These are phyloP conservation scores for Drosophila santomea DNA, from an alignment of 1,140 invertebrate genomes.

Conservation along the genomic window DNA sequence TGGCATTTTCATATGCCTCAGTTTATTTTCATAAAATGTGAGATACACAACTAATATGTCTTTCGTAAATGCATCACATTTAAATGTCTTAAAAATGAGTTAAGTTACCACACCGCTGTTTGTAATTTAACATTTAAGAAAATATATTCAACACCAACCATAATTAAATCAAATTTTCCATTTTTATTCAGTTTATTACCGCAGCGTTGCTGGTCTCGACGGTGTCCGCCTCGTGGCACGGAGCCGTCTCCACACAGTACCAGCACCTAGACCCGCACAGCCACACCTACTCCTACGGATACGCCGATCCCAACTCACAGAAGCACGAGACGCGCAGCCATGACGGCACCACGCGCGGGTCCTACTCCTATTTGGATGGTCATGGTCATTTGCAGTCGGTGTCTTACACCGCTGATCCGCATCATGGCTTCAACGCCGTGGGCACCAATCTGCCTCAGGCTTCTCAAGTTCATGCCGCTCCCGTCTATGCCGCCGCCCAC, in stretches of 20 bases:
- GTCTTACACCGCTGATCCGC: conserved; percentile 88
- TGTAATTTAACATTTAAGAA: too few species aligned
- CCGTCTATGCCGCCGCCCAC: conserved; percentile 68
- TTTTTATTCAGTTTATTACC: conserved; percentile 65
- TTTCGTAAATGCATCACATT: too few species aligned
- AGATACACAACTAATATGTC: too few species aligned
- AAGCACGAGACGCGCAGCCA: conserved; percentile 88
- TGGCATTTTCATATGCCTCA: too few species aligned
- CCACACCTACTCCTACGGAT: conserved; percentile 88
- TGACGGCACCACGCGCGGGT: conserved; percentile 89
- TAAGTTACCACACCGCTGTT: too few species aligned
- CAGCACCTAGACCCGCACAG: conserved; percentile 87
- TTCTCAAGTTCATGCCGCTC: conserved; percentile 52
- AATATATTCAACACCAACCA: too few species aligned
- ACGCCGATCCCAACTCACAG: conserved; percentile 88
- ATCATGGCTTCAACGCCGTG: conserved; percentile 88
- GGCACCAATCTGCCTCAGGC: conserved; percentile 88
- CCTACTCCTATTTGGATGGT: conserved; percentile 90
- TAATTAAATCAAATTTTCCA: not conserved
- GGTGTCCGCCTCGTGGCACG: conserved; percentile 76
- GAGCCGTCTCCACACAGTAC: conserved; percentile 85
- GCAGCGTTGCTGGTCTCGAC: conserved; percentile 76
- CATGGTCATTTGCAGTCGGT: conserved; percentile 89
- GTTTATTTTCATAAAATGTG: too few species aligned
- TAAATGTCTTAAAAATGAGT: too few species aligned